phyloP scores from a whole-genome alignment of 2,797 vertebrate species.

The Psittacula derbiana region DNA sequence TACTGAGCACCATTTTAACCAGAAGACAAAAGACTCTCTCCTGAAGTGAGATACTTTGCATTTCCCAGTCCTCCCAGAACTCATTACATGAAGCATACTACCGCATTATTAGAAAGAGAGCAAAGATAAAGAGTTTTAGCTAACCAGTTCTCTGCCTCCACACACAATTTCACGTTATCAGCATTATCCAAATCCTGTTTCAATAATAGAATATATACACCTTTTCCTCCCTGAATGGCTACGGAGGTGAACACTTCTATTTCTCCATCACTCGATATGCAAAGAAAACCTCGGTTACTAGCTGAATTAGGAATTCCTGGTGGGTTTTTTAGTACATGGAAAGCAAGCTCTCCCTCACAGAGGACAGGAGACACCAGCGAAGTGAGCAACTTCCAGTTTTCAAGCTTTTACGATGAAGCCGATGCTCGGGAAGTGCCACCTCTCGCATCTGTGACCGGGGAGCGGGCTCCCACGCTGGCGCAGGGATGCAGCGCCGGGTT shows the following conservation, averaged over 20 bases:
- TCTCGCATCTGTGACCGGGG: neutral
- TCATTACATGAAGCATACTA: accelerated
- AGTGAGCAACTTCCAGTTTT: neutral
- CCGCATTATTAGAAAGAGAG: accelerated
- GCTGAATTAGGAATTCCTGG: neutral
- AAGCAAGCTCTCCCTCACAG: neutral
- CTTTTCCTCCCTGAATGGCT: neutral
- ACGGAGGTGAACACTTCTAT: accelerated
- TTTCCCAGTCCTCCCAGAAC: neutral
- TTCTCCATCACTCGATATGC: accelerated
- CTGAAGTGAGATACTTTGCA: neutral
- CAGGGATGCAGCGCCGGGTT: neutral
- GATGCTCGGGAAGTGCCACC: neutral
- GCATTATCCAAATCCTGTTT: neutral
- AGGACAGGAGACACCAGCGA: accelerated
- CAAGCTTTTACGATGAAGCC: neutral
- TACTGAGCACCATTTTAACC: neutral
- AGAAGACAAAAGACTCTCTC: neutral
- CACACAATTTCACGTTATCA: neutral
- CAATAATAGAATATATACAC: accelerated
- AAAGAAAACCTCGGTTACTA: neutral
- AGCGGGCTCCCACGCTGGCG: neutral
- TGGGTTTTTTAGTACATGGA: neutral
- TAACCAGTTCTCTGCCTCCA: neutral
- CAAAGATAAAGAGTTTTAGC: neutral